Percentiles rank a stretch among this genome's conserved stretches.
These are phyloP conservation scores for Zaprionus davidi DNA, from an alignment of 1,140 invertebrate genomes.

Conservation along the genomic window DNA sequence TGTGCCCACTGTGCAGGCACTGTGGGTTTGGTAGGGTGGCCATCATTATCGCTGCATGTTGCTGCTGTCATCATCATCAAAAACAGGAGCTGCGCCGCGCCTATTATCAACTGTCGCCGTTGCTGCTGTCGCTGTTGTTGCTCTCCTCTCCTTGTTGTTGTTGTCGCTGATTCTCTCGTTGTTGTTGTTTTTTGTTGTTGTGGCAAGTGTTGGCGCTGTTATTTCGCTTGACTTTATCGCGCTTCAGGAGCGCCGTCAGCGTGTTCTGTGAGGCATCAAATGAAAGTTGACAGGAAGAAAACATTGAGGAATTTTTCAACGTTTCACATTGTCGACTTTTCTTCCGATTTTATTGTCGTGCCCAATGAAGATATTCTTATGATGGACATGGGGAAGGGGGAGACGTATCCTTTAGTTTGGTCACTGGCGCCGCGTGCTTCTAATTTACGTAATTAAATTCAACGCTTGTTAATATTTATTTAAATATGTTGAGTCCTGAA, in stretches of 20 bases:
- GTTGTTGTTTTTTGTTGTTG: conserved; percentile 48
- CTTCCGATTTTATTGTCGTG: conserved; percentile 64
- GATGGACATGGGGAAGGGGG: conserved; percentile 36
- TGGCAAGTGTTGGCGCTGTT: conserved; percentile 68
- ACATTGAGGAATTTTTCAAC: conserved; percentile 36
- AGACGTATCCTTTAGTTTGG: conserved; percentile 14
- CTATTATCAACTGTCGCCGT: conserved; percentile 5
- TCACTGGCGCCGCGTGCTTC: conserved; percentile 3
- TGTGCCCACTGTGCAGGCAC: conserved; percentile 11
- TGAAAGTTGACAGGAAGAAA: conserved; percentile 68
- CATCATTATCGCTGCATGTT: conserved; percentile 65
- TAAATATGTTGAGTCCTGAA: conserved; percentile 26
- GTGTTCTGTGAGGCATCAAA: conserved; percentile 46
- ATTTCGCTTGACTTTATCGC: conserved; percentile 70
- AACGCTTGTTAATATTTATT: conserved; percentile 43
- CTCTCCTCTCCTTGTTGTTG: background rate
- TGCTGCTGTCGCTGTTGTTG: conserved; percentile 39
- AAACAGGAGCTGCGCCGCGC: conserved; percentile 1
- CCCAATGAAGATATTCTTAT: conserved; percentile 44
- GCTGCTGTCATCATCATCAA: conserved; percentile 13
- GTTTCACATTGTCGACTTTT: conserved; percentile 32
- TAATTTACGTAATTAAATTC: conserved; percentile 42
- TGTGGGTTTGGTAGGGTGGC: conserved; percentile 3
- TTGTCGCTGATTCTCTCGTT: conserved; percentile 26
- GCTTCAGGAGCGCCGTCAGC: conserved; percentile 19